phyloP scores from a whole-genome alignment of 2,113 vertebrate species.

The Glaucomys volans region DNA sequence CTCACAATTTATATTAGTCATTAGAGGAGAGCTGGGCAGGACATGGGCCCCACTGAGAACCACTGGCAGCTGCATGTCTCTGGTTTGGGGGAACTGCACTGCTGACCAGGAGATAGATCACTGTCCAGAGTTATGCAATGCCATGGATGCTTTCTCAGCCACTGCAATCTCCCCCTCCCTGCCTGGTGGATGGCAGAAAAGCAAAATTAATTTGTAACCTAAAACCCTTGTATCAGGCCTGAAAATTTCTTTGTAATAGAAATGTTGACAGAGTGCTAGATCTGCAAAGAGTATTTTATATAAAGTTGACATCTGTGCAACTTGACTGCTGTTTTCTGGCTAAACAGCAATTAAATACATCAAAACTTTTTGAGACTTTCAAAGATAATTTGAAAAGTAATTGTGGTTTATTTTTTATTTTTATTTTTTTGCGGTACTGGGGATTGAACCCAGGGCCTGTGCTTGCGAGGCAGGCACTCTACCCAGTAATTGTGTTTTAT shows the following conservation, averaged over 20 bases:
- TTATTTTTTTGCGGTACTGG: too few relatives aligned
- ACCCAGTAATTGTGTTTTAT: slow-evolving; percentile 55
- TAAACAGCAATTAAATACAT: slow-evolving; percentile 64
- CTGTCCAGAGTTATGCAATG: background rate
- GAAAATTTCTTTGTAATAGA: slow-evolving; percentile 75
- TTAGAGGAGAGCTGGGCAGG: background rate
- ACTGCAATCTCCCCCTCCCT: background rate
- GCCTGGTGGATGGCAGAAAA: background rate
- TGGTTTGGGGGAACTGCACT: background rate
- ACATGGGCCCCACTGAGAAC: background rate
- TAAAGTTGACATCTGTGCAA: slow-evolving; percentile 58
- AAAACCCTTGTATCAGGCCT: slow-evolving; percentile 64
- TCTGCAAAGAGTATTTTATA: slow-evolving; percentile 77
- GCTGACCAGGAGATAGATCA: background rate
- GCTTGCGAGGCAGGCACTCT: too few relatives aligned
- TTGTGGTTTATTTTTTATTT: slow-evolving; percentile 59
- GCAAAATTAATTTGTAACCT: slow-evolving; percentile 51
- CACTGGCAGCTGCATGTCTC: background rate
- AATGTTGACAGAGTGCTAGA: slow-evolving; percentile 77
- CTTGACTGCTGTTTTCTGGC: background rate
- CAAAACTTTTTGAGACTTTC: background rate
- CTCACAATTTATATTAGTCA: background rate
- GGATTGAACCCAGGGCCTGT: too few relatives aligned
- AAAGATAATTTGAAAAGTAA: slow-evolving; percentile 61
- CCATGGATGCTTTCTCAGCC: background rate